These are phyloP conservation scores for Nibea albiflora DNA, from an alignment of 2,113 vertebrate species.

Conservation along the genomic window DNA sequence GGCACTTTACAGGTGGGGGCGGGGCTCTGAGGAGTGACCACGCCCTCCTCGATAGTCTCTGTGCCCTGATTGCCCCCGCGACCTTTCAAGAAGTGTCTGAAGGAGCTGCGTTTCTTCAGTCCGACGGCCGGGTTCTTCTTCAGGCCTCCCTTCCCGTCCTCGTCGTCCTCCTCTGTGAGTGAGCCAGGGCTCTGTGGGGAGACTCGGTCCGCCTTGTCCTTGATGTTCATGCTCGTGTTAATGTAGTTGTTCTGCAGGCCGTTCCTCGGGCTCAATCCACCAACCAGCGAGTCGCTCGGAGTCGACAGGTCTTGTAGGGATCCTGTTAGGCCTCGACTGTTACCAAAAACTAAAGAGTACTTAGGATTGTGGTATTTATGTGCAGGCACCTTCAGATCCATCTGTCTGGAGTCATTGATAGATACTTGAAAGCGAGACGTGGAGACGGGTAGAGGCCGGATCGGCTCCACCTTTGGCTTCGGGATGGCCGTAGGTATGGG, in stretches of 20 bases:
- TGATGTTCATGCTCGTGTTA: slow-evolving; percentile 7
- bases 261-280: slow-evolving; percentile 24
- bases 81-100: slow-evolving; percentile 78
- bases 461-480: slow-evolving; percentile 68
- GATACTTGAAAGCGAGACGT: slow-evolving; percentile 82
- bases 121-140: slow-evolving; percentile 44
- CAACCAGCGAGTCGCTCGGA: slow-evolving; percentile 26
- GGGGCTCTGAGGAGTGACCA: slow-evolving; percentile 55
- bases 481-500: slow-evolving; percentile 65
- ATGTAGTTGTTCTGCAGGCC: slow-evolving; percentile 45
- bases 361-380: slow-evolving; percentile 97
- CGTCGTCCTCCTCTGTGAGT: slow-evolving; percentile 42
- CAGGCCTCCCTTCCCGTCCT: slow-evolving; percentile 42
- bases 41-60: slow-evolving; percentile 61
- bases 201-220: slow-evolving; percentile 9
- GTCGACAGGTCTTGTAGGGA: slow-evolving; percentile 81
- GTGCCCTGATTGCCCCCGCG: slow-evolving; percentile 54
- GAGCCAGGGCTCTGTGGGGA: slow-evolving; percentile 15
- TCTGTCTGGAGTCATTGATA: slow-evolving; percentile 63
- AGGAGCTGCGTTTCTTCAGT: slow-evolving; percentile 78
- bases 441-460: slow-evolving; percentile 60
- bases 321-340: slow-evolving; percentile 67
- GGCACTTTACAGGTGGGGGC: slow-evolving; percentile 9
- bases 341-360: slow-evolving; percentile 91
- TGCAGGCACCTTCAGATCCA: slow-evolving; percentile 86